Evolutionary conservation across 2,888 invertebrate species (phyloP), one percentile per base, ranked within the genome.

Genomic region (Parnassius orleans): DNA sequence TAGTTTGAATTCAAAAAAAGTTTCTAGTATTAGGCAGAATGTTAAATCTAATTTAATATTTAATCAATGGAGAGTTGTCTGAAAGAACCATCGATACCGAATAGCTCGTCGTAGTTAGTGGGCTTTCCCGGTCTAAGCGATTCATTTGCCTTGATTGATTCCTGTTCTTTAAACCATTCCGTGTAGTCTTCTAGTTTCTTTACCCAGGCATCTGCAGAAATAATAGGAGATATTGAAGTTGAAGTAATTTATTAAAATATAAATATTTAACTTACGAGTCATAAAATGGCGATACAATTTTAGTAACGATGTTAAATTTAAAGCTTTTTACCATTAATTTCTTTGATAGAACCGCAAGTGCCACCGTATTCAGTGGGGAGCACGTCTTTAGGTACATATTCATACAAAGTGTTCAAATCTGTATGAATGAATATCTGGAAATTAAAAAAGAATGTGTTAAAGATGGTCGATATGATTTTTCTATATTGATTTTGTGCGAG

Each of bases 41-140:
- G 5, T 33, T 33, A 33, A 33, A 33, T 3, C 33, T 53, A 53
- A 14, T 19, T 10, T 43, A n/a, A 10, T 9, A 44, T 46, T 68
- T 84, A 89, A 85, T 96, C 96, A 74, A 97, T 96, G 66, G 94
- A 88, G 19, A 97, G 88, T 81, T 97, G 95, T 77, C 96, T 93
- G 81, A 97, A 97, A 24, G 97, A 96, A 53, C 97, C 97, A 70
- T 97, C 97, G 72, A 97, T 93, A 2, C 97, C 97, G 72, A 97
- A 97, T 0, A 97, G 88, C 74, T 97, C 96, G 69, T 97, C 96
- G 70, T 95, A 94, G 68, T 96, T 96, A 75, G 95, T 96, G 58
- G 96, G 96, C 76, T 95, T 95, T 43, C 96, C 97, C 0, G 96
- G 96, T 74, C 97, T 93, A 55, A 95, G 93, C 0, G 94, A 88